Evolutionary conservation across 2,797 vertebrate species (phyloP).

Genomic region (Hyperoplus immaculatus): DNA sequence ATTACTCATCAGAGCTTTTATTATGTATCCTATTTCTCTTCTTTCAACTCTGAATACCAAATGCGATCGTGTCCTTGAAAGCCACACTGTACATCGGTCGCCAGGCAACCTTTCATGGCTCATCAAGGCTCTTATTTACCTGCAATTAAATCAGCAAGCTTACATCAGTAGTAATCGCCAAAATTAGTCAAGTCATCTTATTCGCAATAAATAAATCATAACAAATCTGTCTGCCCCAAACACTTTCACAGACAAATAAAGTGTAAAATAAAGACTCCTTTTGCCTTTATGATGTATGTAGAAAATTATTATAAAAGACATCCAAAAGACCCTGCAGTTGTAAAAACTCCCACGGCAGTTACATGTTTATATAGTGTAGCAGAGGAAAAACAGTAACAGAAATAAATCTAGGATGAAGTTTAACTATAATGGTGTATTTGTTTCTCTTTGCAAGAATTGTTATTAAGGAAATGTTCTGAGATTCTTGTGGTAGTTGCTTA

Average conservation of each 20-base stretch:
- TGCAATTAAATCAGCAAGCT: constrained; percentile 67
- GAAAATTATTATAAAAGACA: not conserved
- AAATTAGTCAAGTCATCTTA: constrained; percentile 39
- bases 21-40: constrained; percentile 51
- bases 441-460: no score
- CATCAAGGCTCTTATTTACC: constrained; percentile 61
- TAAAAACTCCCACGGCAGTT: not conserved
- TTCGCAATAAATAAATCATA: constrained; percentile 45
- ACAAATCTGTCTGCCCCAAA: constrained; percentile 13
- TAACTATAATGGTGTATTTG: not conserved
- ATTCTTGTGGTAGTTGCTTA: not conserved
- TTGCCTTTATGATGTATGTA: not conserved
- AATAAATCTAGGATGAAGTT: not conserved
- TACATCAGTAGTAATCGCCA: constrained; percentile 49
- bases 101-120: constrained; percentile 75
- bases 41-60: constrained; percentile 68
- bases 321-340: not conserved
- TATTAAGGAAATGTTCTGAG: not conserved
- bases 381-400: not conserved
- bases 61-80: constrained; percentile 72
- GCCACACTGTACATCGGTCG: constrained; percentile 65
- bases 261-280: not conserved
- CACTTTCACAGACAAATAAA: constrained; percentile 10
- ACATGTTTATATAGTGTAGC: not conserved
- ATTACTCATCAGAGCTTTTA: constrained; percentile 27